Base-by-base conservation (phyloP, 2,888 invertebrate genomes). In the Rosalia funebris region DNA sequence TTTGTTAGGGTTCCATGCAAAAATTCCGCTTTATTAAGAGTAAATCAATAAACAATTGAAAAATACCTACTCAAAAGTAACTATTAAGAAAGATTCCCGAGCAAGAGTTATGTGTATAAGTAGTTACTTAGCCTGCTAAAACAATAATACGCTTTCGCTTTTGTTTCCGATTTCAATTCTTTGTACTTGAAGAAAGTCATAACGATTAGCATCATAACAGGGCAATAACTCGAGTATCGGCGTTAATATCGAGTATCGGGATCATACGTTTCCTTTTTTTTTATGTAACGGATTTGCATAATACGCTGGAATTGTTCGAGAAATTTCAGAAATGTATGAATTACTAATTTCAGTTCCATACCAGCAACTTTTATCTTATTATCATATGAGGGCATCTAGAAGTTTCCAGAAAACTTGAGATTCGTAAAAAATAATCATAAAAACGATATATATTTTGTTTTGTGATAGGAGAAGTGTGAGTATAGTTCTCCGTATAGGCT, bases 71-170 rank as follows among this genome's bases (percentile, higher is more conserved):
- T n/a, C n/a, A n/a, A n/a, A n/a, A n/a, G n/a, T n/a, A n/a, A n/a
- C n/a, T n/a, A n/a, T n/a, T n/a, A n/a, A n/a, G n/a, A n/a, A n/a
- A n/a, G n/a, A n/a, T n/a, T n/a, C n/a, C n/a, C n/a, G n/a, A n/a
- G n/a, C n/a, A n/a, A n/a, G n/a, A n/a, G n/a, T n/a, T n/a, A n/a
- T n/a, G n/a, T n/a, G n/a, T n/a, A n/a, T n/a, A n/a, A n/a, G n/a
- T n/a, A n/a, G n/a, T n/a, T n/a, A n/a, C n/a, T n/a, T n/a, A n/a
- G n/a, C n/a, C n/a, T n/a, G n/a, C n/a, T n/a, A n/a, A n/a, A n/a
- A n/a, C n/a, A n/a, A n/a, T n/a, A n/a, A n/a, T n/a, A 32, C 15
- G 16, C 47, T 47, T 47, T 47, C 47, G 47, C 45, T 46, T 46
- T 46, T 32, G 45, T 32, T 46, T 46, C 20, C n/a, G 16, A 4